Percentiles rank a stretch among this genome's conserved stretches.
Evolutionary conservation across 2,113 vertebrate genomes (phyloP).

Genomic region (Rhodinocichla rosea): DNA sequence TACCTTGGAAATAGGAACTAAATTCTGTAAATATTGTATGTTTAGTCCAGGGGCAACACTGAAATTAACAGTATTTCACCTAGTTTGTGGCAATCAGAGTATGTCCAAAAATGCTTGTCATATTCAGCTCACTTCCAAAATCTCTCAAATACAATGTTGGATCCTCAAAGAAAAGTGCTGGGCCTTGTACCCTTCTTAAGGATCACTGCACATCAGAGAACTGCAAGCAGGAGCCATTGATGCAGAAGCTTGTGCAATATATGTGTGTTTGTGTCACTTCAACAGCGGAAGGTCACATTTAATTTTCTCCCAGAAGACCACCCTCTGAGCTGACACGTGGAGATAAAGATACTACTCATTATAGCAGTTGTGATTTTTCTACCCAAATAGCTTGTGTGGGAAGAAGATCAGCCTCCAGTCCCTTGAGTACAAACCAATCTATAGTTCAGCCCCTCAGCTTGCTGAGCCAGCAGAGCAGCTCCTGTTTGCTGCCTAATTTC

Average conservation of each 20-base stretch:
- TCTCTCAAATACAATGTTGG: neutral
- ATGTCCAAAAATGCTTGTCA: neutral
- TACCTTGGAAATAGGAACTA: neutral
- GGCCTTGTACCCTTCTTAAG: neutral
- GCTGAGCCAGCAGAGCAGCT: conserved; percentile 39
- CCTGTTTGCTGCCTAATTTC: neutral
- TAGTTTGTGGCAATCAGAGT: neutral
- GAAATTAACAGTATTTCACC: neutral
- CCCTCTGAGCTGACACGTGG: conserved; percentile 4
- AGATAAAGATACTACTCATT: conserved; percentile 50
- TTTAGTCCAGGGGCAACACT: neutral
- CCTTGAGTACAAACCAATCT: neutral
- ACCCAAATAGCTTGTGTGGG: conserved; percentile 14
- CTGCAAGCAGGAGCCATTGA: neutral
- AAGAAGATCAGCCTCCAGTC: neutral
- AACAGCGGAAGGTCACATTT: conserved; percentile 17
- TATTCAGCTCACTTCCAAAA: neutral
- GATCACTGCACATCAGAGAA: neutral
- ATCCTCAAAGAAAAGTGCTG: neutral
- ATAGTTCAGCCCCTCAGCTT: neutral
- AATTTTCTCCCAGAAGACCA: conserved; percentile 33
- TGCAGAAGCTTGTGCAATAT: neutral
- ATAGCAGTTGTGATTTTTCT: conserved; percentile 36
- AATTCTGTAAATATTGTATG: neutral
- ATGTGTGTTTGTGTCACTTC: neutral